These are phyloP conservation scores for Erethizon dorsatum DNA, from an alignment of 2,797 vertebrate species.

Conservation along the genomic window DNA sequence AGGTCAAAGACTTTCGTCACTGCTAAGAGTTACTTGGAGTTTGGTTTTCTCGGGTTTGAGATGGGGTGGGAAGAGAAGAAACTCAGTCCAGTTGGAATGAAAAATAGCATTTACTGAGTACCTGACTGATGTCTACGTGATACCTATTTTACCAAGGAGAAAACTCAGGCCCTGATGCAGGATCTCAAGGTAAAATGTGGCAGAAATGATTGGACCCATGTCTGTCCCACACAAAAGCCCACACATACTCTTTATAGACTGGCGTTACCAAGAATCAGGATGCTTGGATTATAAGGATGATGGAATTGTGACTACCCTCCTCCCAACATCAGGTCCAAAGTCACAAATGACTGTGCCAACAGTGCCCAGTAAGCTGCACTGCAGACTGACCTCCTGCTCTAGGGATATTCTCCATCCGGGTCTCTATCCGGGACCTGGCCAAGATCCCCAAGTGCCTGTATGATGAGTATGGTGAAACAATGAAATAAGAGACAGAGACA, in stretches of 20 bases:
- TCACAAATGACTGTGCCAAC: not conserved
- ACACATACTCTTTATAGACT: not conserved
- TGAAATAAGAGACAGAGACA: not conserved
- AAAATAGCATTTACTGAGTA: not conserved
- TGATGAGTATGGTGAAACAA: not conserved
- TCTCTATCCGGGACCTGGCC: not conserved
- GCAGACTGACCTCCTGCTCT: not conserved
- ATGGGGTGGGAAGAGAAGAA: not conserved
- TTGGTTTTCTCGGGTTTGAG: not conserved
- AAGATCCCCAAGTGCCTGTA: not conserved
- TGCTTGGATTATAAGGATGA: not conserved
- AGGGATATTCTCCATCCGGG: too few relatives aligned
- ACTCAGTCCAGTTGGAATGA: not conserved
- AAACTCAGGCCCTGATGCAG: not conserved
- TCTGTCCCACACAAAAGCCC: not conserved
- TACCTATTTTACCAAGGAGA: not conserved
- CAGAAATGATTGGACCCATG: not conserved
- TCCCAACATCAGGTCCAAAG: not conserved
- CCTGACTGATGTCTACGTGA: not conserved
- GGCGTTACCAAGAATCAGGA: not conserved
- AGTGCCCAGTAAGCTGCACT: not conserved
- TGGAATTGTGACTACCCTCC: not conserved
- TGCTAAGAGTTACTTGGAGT: not conserved
- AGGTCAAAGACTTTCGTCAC: constrained; percentile 28
- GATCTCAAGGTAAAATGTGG: not conserved